phyloP scores from a whole-genome alignment of 2,888 invertebrate species.

The Drosophila mimetica region DNA sequence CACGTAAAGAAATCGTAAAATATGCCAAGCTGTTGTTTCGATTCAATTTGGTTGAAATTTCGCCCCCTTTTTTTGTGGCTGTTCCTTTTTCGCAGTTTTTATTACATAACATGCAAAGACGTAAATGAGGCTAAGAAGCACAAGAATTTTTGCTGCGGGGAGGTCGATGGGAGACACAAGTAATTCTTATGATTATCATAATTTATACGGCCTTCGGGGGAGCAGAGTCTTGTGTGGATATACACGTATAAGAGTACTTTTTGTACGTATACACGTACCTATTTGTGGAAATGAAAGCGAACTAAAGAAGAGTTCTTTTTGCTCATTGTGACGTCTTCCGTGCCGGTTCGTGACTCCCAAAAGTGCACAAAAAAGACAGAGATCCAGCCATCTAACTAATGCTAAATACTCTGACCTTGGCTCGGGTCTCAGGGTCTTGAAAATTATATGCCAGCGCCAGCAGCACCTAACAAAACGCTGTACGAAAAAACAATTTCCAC shows the following conservation, averaged over 20 bases:
- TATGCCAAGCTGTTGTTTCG: constrained; percentile 40
- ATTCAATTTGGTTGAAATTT: constrained; percentile 59
- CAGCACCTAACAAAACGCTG: constrained; percentile 31
- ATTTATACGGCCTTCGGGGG: constrained; percentile 76
- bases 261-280: constrained; percentile 23
- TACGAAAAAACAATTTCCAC: constrained; percentile 74
- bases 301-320: constrained; percentile 60
- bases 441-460: constrained; percentile 66
- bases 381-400: constrained; percentile 73
- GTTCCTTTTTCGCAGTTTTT: constrained; percentile 38
- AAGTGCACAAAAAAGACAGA: constrained; percentile 47
- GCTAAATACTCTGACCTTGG: constrained; percentile 79
- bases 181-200: constrained; percentile 80
- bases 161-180: constrained; percentile 61
- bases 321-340: constrained; percentile 67
- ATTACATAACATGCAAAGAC: constrained; percentile 54
- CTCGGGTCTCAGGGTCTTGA: constrained; percentile 76
- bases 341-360: constrained; percentile 75
- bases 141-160: constrained; percentile 25
- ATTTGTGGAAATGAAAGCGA: constrained; percentile 39
- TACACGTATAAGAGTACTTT: too few relatives aligned
- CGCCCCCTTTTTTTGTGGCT: constrained; percentile 16
- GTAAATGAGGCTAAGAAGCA: constrained; percentile 32
- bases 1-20: constrained; percentile 70
- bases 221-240: constrained; percentile 44